Percentiles rank a stretch among this genome's conserved stretches.
phyloP scores from a whole-genome alignment of 2,888 invertebrate species.

The Emesis castigata region DNA sequence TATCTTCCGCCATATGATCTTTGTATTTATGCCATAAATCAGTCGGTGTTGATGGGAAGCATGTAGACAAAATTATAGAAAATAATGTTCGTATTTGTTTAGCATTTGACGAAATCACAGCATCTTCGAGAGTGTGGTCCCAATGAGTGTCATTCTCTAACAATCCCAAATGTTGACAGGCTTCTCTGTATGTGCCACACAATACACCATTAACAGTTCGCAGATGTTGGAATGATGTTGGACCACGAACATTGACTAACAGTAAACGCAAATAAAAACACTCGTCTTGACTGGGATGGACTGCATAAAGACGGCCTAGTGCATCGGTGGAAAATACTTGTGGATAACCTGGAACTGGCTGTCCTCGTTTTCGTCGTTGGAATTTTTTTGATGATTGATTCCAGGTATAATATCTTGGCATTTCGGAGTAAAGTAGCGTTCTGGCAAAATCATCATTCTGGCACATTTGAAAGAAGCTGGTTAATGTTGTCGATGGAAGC shows the following conservation, averaged over 20 bases:
- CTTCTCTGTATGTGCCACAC: conserved; percentile 18
- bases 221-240: conserved; percentile 54
- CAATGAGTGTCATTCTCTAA: conserved; percentile 53
- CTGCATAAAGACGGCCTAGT: conserved; percentile 72
- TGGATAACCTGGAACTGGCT: conserved; percentile 66
- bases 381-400: conserved; percentile 70
- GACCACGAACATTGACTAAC: conserved; percentile 71
- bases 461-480: conserved; percentile 64
- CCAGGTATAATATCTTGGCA: conserved; percentile 66
- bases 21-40: too few relatives aligned
- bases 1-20: too few relatives aligned
- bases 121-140: conserved; percentile 58
- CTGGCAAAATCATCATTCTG: conserved; percentile 60
- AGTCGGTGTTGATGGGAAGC: conserved; percentile 56
- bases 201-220: conserved; percentile 14
- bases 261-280: conserved; percentile 73
- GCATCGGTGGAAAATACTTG: conserved; percentile 69
- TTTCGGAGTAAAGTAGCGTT: conserved; percentile 62
- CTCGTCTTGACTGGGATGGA: conserved; percentile 71
- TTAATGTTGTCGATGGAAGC: conserved; percentile 66
- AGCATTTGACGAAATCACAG: conserved; percentile 55
- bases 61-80: conserved; percentile 61
- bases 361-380: conserved; percentile 71
- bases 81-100: conserved; percentile 65
- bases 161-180: conserved; percentile 10